These are phyloP conservation scores for Herminia tarsipennalis DNA, from an alignment of 2,888 invertebrate species.

Conservation along the genomic window DNA sequence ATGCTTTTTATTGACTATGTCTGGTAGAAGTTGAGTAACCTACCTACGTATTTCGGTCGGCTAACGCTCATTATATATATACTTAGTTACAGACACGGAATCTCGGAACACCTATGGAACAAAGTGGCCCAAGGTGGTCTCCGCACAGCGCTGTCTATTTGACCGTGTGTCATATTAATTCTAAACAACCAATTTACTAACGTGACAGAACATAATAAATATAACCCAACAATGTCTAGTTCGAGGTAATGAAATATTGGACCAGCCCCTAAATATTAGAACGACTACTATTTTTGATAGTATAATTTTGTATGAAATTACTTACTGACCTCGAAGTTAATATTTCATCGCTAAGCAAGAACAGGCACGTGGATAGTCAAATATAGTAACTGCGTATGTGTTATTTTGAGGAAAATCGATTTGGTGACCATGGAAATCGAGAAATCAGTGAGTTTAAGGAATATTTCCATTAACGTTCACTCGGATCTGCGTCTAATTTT, in stretches of 20 bases:
- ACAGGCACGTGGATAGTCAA: conserved; percentile 11
- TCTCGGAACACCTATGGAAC: too few species aligned
- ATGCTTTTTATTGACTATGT: too few species aligned
- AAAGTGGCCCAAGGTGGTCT: too few species aligned
- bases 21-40: too few species aligned
- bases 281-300: conserved; percentile 19
- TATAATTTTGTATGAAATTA: conserved; percentile 30
- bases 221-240: background rate
- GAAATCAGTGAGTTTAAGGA: conserved; percentile 1
- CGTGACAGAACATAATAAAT: background rate
- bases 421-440: background rate
- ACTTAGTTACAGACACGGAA: too few species aligned
- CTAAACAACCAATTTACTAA: background rate
- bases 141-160: too few species aligned
- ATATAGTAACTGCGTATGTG: conserved; percentile 19
- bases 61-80: too few species aligned
- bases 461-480: too few species aligned
- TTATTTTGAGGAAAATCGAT: conserved; percentile 9
- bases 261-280: conserved; percentile 17
- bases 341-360: conserved; percentile 36
- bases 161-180: too few species aligned
- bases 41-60: too few species aligned
- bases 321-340: conserved; percentile 39
- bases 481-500: too few species aligned
- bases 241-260: conserved; percentile 23